phyloP scores from a whole-genome alignment of 2,888 invertebrate species.

The Diaprepes abbreviatus region DNA sequence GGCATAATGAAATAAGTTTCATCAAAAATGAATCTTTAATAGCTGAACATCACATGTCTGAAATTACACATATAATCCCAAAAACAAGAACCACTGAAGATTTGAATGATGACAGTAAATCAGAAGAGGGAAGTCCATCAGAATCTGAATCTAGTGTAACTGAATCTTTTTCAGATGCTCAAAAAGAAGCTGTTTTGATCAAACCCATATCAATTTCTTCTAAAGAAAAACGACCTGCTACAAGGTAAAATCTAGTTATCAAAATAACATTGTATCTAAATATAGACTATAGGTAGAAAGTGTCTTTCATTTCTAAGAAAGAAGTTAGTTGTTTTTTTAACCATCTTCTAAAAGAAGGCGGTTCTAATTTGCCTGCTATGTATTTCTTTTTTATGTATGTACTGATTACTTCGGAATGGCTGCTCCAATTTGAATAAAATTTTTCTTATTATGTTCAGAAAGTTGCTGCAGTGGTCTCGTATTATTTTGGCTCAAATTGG shows the following conservation, averaged over 20 bases:
- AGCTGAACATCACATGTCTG: neutral
- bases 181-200: neutral
- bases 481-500: too few relatives aligned
- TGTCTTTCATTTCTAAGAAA: too few relatives aligned
- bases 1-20: neutral
- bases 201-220: slow-evolving; percentile 52
- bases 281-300: too few relatives aligned
- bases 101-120: neutral
- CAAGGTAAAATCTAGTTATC: slow-evolving; percentile 51
- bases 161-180: neutral
- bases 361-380: too few relatives aligned
- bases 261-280: too few relatives aligned
- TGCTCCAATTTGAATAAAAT: too few relatives aligned
- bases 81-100: neutral
- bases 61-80: neutral
- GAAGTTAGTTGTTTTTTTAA: too few relatives aligned
- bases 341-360: too few relatives aligned
- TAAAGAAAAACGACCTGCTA: slow-evolving; percentile 52
- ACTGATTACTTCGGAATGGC: too few relatives aligned
- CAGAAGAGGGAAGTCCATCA: slow-evolving; percentile 4
- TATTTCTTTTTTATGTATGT: too few relatives aligned
- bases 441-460: too few relatives aligned
- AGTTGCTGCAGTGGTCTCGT: too few relatives aligned
- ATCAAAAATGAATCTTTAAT: neutral
- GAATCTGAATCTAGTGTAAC: slow-evolving; percentile 2